phyloP scores from a whole-genome alignment of 2,797 vertebrate species.

The Mionectes olivaceus region DNA sequence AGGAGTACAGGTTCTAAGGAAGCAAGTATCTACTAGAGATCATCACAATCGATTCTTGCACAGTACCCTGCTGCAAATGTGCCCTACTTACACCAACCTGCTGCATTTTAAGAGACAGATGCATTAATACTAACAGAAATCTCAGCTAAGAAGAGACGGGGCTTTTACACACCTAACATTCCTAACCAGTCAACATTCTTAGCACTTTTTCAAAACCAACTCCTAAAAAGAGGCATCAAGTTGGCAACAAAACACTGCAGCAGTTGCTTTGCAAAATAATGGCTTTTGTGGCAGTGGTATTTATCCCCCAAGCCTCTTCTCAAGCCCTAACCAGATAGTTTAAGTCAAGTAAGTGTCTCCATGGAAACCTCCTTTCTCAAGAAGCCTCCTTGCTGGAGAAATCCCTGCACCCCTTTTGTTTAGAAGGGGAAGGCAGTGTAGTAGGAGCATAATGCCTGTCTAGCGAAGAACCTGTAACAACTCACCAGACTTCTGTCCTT shows the following conservation, averaged over 20 bases:
- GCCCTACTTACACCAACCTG: not conserved
- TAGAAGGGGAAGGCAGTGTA: not conserved
- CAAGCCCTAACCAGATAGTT: not conserved
- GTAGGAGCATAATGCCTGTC: not conserved
- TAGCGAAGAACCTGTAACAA: not conserved
- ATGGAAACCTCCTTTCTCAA: constrained; percentile 50
- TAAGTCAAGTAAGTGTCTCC: constrained; percentile 19
- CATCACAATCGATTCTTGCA: not conserved
- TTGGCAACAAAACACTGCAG: not conserved
- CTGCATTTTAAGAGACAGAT: not conserved
- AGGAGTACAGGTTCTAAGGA: not conserved
- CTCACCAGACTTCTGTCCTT: not conserved
- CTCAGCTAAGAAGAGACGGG: not conserved
- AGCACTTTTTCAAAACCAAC: not conserved
- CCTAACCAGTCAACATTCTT: not conserved
- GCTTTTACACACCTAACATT: not conserved
- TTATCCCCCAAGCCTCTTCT: not conserved
- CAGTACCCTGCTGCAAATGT: not conserved
- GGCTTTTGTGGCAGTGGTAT: not conserved
- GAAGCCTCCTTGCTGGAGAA: not conserved
- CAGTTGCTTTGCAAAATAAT: not conserved
- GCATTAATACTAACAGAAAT: not conserved
- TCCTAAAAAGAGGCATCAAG: not conserved
- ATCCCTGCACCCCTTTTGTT: not conserved
- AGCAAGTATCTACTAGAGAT: not conserved